Base-by-base conservation (phyloP, 35 echinoderm and acorn worm genomes). In the Lytechinus variegatus region DNA sequence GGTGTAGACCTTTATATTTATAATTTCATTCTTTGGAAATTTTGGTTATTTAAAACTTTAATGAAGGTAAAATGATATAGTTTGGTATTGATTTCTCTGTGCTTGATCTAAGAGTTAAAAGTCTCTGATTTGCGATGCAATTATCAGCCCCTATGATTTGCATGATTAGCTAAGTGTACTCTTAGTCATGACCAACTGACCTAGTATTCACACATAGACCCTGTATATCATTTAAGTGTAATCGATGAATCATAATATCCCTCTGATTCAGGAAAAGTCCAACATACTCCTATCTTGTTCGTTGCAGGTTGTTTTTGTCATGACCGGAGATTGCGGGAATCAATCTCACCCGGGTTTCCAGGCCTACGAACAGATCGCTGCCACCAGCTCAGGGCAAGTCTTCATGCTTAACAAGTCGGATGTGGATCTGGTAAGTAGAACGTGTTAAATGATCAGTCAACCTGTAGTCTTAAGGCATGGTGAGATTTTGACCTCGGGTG, bases 331-430 rank as follows among this genome's bases (percentile, higher is more conserved):
- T 87, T 99, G 98, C 92, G 96, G 97, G 9, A 97, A 99, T 79
- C 94, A 95, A 19, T 95, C 95, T 88, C 98, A 99, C 86, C 95
- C 95, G 56, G 98, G 98, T 6, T 99, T 97, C 53, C 66, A 97
- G 86, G 97, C 97, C 19, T 99, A 99, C 90, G 97, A 99, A 95
- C 95, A 98, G 88, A 99, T 99, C 61, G 98, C 98, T 94, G 95
- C 98, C 12, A 99, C 98, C 9, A 99, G 98, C 89, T 99, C 98
- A 1, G 98, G 98, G 10, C 98, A 99, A 86, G 95, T 99, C 56
- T 99, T 99, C 89, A 92, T 95, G 21, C 96, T 99, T 9, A 99
- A 99, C 93, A 99, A 99, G 94, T 99, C 98, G 10, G 98, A 99
- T 98, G 98, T 99, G 28, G 98, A 98, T 95, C 97, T 98, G 98